These are phyloP conservation scores for Drosophila tripunctata DNA, from an alignment of 2,888 invertebrate species.

Conservation along the genomic window DNA sequence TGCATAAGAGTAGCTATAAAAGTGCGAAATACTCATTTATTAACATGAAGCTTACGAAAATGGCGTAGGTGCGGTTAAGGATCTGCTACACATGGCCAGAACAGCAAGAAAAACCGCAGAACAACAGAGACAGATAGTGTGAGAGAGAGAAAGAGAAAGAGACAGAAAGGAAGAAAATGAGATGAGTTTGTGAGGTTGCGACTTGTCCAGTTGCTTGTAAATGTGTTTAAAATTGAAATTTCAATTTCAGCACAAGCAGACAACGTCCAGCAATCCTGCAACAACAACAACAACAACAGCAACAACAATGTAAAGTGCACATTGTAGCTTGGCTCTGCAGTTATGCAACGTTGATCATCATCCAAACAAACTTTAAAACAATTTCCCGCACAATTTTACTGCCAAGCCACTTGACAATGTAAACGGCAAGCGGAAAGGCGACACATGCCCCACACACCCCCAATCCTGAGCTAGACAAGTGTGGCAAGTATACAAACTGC, in stretches of 20 bases:
- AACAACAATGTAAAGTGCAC: constrained; percentile 53
- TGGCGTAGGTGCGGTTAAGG: constrained; percentile 62
- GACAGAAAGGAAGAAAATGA: background rate
- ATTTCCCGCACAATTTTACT: constrained; percentile 64
- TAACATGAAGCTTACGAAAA: constrained; percentile 68
- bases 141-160: constrained; percentile 9
- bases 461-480: background rate
- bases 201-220: constrained; percentile 57
- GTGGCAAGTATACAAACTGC: background rate
- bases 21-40: constrained; percentile 69
- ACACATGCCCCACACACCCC: background rate
- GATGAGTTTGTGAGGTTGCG: constrained; percentile 11
- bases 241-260: constrained; percentile 57
- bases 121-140: constrained; percentile 2
- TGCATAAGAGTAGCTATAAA: constrained; percentile 49
- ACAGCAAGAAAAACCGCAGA: constrained; percentile 17
- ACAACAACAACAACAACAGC: background rate
- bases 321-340: constrained; percentile 61
- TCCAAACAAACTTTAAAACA: constrained; percentile 64
- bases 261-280: constrained; percentile 31
- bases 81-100: constrained; percentile 28
- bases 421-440: constrained; percentile 49
- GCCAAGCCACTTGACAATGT: constrained; percentile 63
- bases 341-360: constrained; percentile 62
- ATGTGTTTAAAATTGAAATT: constrained; percentile 69